phyloP scores from a whole-genome alignment of 2,113 vertebrate genomes.

The Notarius lentiginosus region DNA sequence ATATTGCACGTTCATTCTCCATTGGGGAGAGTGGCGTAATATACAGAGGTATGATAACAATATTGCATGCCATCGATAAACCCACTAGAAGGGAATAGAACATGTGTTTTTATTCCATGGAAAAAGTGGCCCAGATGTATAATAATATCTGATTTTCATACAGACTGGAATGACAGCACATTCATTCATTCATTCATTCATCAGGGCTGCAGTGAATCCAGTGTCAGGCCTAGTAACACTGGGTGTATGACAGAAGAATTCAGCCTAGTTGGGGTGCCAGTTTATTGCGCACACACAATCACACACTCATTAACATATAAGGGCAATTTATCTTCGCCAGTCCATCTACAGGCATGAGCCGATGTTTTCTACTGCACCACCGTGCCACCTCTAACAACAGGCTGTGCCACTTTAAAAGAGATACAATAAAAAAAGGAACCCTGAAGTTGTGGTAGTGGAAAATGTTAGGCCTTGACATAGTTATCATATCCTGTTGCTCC shows the following conservation, averaged over 20 bases:
- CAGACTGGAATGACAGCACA: background rate
- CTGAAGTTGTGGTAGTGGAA: background rate
- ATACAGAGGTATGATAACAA: no score
- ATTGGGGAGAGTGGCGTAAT: no score
- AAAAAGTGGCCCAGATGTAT: no score
- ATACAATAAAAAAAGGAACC: slow-evolving; percentile 2
- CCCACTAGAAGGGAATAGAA: no score
- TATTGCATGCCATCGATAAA: no score
- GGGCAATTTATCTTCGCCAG: background rate
- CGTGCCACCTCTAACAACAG: background rate
- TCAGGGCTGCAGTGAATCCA: no score
- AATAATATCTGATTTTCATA: background rate
- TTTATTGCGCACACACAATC: background rate
- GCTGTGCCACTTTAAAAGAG: background rate
- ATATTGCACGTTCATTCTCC: no score
- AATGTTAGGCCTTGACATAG: background rate
- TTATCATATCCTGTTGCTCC: slow-evolving; percentile 46
- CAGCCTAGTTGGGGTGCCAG: no score
- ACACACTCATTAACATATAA: background rate
- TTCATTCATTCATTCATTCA: background rate
- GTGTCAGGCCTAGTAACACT: no score
- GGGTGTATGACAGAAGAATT: no score
- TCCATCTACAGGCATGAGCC: background rate
- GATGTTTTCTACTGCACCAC: background rate
- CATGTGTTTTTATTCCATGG: no score